Evolutionary conservation across 2,888 invertebrate genomes (phyloP), one percentile per base, ranked within the genome.

Genomic region (Acanthoscelides obtectus): DNA sequence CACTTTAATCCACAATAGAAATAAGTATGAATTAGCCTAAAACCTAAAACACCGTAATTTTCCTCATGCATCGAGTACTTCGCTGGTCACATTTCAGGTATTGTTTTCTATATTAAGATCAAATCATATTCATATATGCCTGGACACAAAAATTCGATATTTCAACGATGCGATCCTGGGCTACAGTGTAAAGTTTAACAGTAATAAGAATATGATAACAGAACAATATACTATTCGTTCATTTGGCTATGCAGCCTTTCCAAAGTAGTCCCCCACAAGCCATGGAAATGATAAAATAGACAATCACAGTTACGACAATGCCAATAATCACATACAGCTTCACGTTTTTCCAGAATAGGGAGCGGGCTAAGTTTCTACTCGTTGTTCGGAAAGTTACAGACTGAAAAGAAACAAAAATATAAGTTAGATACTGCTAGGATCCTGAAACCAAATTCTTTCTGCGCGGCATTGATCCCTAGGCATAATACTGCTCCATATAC

Each of bases 261-360:
- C 95, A 95, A 71, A 91, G 88, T 12, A 95, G 86, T 0, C 95
- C 95, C 12, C 96, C 96, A 82, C 97, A 97, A 0, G 93, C 90
- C 89, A 96, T 93, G 66, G 94, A 93, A 1, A 96, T 91, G 74
- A 97, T 92, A 74, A 97, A 89, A 85, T 97, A 97, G 22, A 95
- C 85, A 25, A 94, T 89, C 69, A 94, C 83, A 76, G 92, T 87
- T 68, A 93, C 86, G 70, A 92, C 87, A 3, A 88, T 84, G 22
- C 87, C 91, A 77, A 92, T 87, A 75, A 96, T 90, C 17, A 94
- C 88, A 79, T 96, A 96, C 82, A 97, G 88, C 85, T 97, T 97
- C 20, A 97, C 90, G 83, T 96, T 97, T 85, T 97, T 96, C 96
- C 96, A 97, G 86, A 95, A 97, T 86, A 97, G 89, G 20, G 94